phyloP scores from a whole-genome alignment of 1,140 invertebrate species.

The Diploscapter pachys region DNA sequence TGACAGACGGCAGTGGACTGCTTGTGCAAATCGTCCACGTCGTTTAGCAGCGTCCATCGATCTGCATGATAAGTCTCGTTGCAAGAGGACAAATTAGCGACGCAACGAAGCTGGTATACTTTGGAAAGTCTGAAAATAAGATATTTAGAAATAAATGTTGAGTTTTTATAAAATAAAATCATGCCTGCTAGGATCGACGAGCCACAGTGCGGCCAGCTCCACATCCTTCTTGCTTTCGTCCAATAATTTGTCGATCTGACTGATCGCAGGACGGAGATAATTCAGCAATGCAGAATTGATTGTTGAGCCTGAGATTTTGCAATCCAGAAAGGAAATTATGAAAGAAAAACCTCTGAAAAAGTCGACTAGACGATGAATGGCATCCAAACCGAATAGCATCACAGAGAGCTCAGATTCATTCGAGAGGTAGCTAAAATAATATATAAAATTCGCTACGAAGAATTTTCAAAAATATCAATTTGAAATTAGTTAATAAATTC shows the following conservation, averaged over 20 bases:
- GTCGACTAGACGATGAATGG: constrained; percentile 51
- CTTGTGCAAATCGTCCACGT: constrained; percentile 52
- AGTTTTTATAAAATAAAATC: not conserved
- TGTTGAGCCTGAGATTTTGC: too few relatives aligned
- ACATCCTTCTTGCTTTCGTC: constrained; percentile 39
- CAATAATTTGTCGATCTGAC: constrained; percentile 48
- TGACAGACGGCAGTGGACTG: constrained; percentile 57
- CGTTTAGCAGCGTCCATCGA: constrained; percentile 47
- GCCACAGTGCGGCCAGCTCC: constrained; percentile 55
- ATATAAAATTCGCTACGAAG: too few relatives aligned
- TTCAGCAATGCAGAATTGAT: constrained; percentile 31
- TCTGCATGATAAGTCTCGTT: constrained; percentile 33
- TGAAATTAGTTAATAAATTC: too few relatives aligned
- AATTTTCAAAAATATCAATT: too few relatives aligned
- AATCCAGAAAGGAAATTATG: constrained; percentile 17
- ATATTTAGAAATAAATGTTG: not conserved
- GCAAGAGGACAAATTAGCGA: constrained; percentile 12
- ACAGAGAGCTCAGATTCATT: constrained; percentile 52
- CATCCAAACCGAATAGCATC: constrained; percentile 50
- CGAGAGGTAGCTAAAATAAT: constrained; percentile 43
- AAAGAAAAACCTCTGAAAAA: constrained; percentile 45
- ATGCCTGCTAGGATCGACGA: constrained; percentile 41
- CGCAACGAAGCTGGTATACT: constrained; percentile 49
- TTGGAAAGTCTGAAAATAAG: constrained; percentile 42
- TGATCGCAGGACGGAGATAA: constrained; percentile 53